Evolutionary conservation across 2,113 vertebrate genomes (phyloP), one percentile per base, ranked within the genome.

Genomic region (human (Homo sapiens)): DNA sequence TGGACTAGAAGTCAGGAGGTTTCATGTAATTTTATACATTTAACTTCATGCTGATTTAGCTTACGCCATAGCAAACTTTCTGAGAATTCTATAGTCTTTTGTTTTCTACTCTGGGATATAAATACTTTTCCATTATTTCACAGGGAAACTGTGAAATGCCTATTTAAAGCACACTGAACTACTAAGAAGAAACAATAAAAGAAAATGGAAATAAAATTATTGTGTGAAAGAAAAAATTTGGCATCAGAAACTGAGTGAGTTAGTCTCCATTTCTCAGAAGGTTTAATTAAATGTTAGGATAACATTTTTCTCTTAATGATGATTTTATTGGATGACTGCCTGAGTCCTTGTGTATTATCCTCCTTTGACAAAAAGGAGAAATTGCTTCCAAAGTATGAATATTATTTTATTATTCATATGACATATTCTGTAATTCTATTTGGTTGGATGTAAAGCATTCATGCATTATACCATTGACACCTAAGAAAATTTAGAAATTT

Each of bases 281-380:
- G 23, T 50, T 94, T 88, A 88, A 91, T 57, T 92, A 85, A 97
- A 82, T 68, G 8, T 40, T 85, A 89, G 70, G 70, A 66, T 66
- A 93, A 52, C 20, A 32, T 68, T 93, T 90, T 85, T 23, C 66
- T 96, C 80, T 87, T 45, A 50, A 45, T 38, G 50, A 50, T 78
- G 35, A 61, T 91, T 93, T 75, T 50, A 40, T 57, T 97, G 66
- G 92, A 72, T 81, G 43, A 38, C 70, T 84, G 55, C 23, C 80
- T 75, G 43, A 35, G 6, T 45, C 88, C 30, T 87, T 80, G 4
- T 38, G 59, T 85, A 30, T 90, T 75, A 75, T 18, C 9, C 2
- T 79, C 64, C 18, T 95, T 75, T 55, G 22, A 97, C 13, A 87
- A 76, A 55, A 78, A 18, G 13, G 16, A 43, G 20, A 92, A 68